Conservation (phyloP, 2,888 invertebrate species). For the Lochmaea crataegi region DNA sequence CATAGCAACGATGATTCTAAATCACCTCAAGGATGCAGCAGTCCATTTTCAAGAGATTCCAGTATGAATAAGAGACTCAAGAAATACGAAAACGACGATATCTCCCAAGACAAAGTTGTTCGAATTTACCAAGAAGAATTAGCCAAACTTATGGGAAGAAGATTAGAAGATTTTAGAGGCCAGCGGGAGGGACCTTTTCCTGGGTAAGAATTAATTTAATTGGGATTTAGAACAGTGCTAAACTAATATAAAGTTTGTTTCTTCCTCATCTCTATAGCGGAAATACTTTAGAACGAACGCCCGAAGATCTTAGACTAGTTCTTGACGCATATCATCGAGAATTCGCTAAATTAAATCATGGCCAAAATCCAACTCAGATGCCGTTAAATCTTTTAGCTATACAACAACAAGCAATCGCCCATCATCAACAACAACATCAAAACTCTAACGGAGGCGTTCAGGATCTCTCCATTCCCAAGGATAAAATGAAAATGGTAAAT, state of each 20-base stretch:
- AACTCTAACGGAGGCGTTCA: conserved; percentile 79
- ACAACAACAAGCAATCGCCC: conserved; percentile 78
- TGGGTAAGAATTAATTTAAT: conserved; percentile 70
- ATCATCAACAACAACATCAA: conserved; percentile 57
- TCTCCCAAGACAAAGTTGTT: conserved; percentile 95
- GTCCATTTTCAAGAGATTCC: conserved; percentile 82
- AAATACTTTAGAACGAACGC: conserved; percentile 73
- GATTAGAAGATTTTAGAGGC: conserved; percentile 79
- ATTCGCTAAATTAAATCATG: conserved; percentile 85
- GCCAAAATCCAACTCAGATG: conserved; percentile 64
- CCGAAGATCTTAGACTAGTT: conserved; percentile 90
- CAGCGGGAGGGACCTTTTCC: conserved; percentile 83
- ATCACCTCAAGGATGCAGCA: conserved; percentile 82
- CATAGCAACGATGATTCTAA: conserved; percentile 86
- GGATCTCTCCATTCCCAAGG: conserved; percentile 88
- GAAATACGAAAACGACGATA: conserved; percentile 93
- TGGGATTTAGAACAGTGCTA: conserved; percentile 56
- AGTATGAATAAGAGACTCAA: conserved; percentile 81
- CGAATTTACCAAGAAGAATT: conserved; percentile 96
- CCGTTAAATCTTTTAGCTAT: conserved; percentile 77
- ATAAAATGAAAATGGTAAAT: conserved; percentile 76
- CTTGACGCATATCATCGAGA: conserved; percentile 94
- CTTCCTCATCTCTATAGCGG: conserved; percentile 87
- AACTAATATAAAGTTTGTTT: conserved; percentile 78
- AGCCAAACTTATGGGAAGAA: conserved; percentile 88